Evolutionary conservation across 2,888 invertebrate species (phyloP), one percentile per base, ranked within the genome.

Genomic region (Lissocephala sabroskyi): DNA sequence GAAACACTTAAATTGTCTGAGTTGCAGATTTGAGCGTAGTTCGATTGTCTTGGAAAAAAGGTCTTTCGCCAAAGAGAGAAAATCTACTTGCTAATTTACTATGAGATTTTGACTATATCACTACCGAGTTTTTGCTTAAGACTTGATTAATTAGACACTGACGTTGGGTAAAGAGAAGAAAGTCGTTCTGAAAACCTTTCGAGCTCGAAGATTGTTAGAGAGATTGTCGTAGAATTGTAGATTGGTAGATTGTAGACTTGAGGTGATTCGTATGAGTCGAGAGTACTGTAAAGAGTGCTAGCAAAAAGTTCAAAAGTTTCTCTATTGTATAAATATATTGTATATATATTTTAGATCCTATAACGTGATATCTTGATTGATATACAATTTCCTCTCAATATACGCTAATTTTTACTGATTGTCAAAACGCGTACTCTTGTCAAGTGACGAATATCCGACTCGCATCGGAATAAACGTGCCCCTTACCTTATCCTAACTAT

Each of bases 371-470:
- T n/a, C n/a, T n/a, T n/a, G 11, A 19, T 17, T 36, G 37, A 37
- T 19, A 29, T 45, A 16, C 17, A 6, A 29, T 23, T 36, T 28
- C 4, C 16, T 18, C 19, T 41, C 2, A 23, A 7, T 3, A 10
- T 10, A 79, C 81, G 82, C 82, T 82, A 83, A 78, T 78, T 61
- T 71, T 74, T 64, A 68, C 76, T 85, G 84, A 85, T 85, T 85
- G 84, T 85, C 84, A 82, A 85, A 83, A 85, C 84, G 84, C 84
- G 81, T 78, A 78, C 79, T 83, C 81, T 84, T 83, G 74, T 80
- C 62, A 73, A 68, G 61, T 74, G 65, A 59, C 53, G 75, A 75
- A 52, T 59, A n/a, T 26, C 46, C 3, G 42, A 46, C 32, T 59
- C 51, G 30, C 26, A 58, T 77, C 56, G 26, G 11, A 30, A 30